Evolutionary conservation across 2,888 invertebrate species (phyloP), one percentile per base, ranked within the genome.

Genomic region (Synergus itoensis): DNA sequence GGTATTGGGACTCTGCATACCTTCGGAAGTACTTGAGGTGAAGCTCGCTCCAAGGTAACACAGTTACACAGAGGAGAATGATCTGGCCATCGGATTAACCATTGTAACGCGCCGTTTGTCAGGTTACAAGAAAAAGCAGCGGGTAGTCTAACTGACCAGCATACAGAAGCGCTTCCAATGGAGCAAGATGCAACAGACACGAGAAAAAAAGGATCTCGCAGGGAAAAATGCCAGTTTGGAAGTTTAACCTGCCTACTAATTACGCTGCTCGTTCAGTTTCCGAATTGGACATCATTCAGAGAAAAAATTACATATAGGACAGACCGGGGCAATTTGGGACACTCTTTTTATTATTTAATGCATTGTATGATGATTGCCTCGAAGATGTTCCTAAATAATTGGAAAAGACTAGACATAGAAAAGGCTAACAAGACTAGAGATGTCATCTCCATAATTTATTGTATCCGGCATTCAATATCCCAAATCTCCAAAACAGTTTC

Each of bases 91-190:
- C 80, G 63, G 76, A 41, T 76, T 67, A 77, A 80, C 80, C 80
- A 83, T 79, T 77, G n/a, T 80, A 79, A 77, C 80, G 78, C 79
- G 76, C 78, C 79, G 80, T 79, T 80, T 79, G 83, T 81, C 82
- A 78, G 78, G 78, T 82, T 36, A 78, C 78, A 57, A 53, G 67
- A 28, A 80, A 76, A 82, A 75, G 28, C 80, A 79, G 80, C 77
- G 69, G 81, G 73, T 69, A 21, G 41, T 67, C 77, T 64, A 7
- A 60, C 57, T 41, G 57, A 76, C 21, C 41, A 36, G 36, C 28
- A 48, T 28, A 69, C 69, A 69, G 36, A 69, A 69, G 69, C 69
- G 21, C 43, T 69, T 18, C 16, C n/a, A 69, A 48, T 48, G 45
- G 21, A 69, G 8, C 69, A 28, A 69, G 69, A 48, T 43, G 43